Evolutionary conservation across 2,797 vertebrate species (phyloP).

Genomic region (Danio albolineatus): DNA sequence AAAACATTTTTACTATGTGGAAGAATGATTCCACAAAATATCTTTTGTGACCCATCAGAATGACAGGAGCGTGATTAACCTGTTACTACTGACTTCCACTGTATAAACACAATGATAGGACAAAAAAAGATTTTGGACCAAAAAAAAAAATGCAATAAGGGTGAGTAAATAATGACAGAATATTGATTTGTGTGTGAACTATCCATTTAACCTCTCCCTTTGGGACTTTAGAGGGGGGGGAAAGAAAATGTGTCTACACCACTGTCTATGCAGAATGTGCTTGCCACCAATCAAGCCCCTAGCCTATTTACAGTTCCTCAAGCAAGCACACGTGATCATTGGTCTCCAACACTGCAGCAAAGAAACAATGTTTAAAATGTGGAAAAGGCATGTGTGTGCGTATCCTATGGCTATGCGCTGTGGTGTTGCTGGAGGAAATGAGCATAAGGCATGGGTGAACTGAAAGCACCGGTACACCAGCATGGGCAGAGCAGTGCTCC

Average conservation of each 20-base stretch:
- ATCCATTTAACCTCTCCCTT: slow-evolving; percentile 38
- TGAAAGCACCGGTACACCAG: slow-evolving; percentile 54
- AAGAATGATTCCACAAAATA: too few relatives aligned
- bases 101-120: too few relatives aligned
- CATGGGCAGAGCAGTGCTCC: slow-evolving; percentile 19
- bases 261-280: slow-evolving; percentile 20
- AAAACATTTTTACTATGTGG: too few relatives aligned
- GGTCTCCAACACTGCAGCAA: neutral
- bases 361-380: slow-evolving; percentile 10
- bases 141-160: too few relatives aligned
- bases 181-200: neutral
- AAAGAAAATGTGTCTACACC: slow-evolving; percentile 3
- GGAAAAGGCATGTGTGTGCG: neutral
- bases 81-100: too few relatives aligned
- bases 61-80: too few relatives aligned
- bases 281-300: slow-evolving; percentile 32
- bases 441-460: slow-evolving; percentile 62
- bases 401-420: slow-evolving; percentile 19
- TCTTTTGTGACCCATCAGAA: too few relatives aligned
- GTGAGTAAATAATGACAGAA: too few relatives aligned
- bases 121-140: too few relatives aligned
- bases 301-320: slow-evolving; percentile 30
- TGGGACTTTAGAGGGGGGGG: slow-evolving; percentile 34
- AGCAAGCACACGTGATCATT: slow-evolving; percentile 2
- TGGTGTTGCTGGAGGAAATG: slow-evolving; percentile 49